A percentile compares a stretch with the other conserved stretches of the same genome.
Evolutionary conservation across 2,797 vertebrate species (phyloP).

Genomic region (Enteromius anoplus): DNA sequence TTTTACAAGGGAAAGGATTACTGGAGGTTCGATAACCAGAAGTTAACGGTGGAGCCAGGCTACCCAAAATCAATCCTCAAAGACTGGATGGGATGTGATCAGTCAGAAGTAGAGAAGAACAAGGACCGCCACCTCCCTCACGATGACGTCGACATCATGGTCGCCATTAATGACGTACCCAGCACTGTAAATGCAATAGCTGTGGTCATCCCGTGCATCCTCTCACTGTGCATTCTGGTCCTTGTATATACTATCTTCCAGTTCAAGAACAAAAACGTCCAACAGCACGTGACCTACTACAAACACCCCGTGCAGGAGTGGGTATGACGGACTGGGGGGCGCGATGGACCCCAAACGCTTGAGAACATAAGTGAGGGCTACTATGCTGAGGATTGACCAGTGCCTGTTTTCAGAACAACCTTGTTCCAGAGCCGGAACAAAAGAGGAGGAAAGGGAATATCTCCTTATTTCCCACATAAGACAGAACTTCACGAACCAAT

Average conservation of each 20-base stretch:
- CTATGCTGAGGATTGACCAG: constrained; percentile 64
- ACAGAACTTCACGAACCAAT: constrained; percentile 34
- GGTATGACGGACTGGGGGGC: constrained; percentile 86
- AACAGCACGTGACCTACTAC: constrained; percentile 92
- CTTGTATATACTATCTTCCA: constrained; percentile 98
- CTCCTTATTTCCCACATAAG: constrained; percentile 26
- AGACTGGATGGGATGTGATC: constrained; percentile 99
- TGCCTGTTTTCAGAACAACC: constrained; percentile 73
- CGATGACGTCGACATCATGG: constrained; percentile 96
- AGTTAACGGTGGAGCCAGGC: constrained; percentile 91
- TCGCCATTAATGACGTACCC: constrained; percentile 93
- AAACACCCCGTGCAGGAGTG: constrained; percentile 98
- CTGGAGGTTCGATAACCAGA: constrained; percentile 99
- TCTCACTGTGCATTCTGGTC: constrained; percentile 96
- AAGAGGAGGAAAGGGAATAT: constrained; percentile 47
- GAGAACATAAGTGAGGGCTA: constrained; percentile 69
- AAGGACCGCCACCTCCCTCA: constrained; percentile 89
- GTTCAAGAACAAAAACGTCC: constrained; percentile 97
- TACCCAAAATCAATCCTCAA: constrained; percentile 95
- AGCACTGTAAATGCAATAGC: constrained; percentile 95
- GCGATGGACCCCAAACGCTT: constrained; percentile 53
- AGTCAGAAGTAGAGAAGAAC: constrained; percentile 89
- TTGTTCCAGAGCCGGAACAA: constrained; percentile 53
- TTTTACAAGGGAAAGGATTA: constrained; percentile 99
- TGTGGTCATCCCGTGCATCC: constrained; percentile 96